Base-by-base conservation (phyloP, 2,113 vertebrate species). In the Alethe diademata region DNA sequence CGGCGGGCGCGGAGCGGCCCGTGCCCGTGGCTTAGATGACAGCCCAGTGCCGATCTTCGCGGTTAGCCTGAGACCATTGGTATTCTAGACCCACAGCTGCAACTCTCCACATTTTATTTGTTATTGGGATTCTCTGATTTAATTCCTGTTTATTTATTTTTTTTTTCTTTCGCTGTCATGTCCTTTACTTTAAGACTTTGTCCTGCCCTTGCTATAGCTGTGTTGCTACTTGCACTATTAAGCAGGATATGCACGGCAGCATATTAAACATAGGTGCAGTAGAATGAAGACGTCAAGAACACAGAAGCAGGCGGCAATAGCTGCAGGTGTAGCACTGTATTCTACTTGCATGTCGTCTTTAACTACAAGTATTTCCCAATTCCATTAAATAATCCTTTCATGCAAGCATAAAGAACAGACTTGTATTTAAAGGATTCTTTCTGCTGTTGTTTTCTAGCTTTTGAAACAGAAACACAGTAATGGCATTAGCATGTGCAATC, bases 61-160 rank as follows among this genome's bases (percentile, higher is more conserved):
- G 0, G 5, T 36, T 56, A 7, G 4, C 24, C 2, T 2, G 58
- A 24, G 33, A 11, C 1, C 31, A 9, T 1, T 14, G 16, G 9
- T 62, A 1, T 26, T 66, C 60, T 5, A 64, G 26, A 56, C 26
- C 19, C 10, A 0, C 24, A 15, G 16, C 67, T 51, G 71, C 72
- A 23, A 1, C 48, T 45, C 36, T 19, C 15, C 22, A 2, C 2
- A 3, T 9, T n/a, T 29, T 48, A 0, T 43, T 48, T 78, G 19
- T 9, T 38, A 12, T 11, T 73, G 35, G 14, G 23, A 17, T 64
- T 86, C 25, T 33, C 4, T 58, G 51, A 3, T 75, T 6, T 19
- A 9, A 8, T 33, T 42, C 9, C 22, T 28, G 12, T 7, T 31
- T 8, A 3, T 26, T 26, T 26, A 28, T 15, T 50, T 20, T 33